Percentiles rank a stretch among this genome's conserved stretches.
phyloP scores from a whole-genome alignment of 2,888 invertebrate genomes.

The Melitaea athalia region DNA sequence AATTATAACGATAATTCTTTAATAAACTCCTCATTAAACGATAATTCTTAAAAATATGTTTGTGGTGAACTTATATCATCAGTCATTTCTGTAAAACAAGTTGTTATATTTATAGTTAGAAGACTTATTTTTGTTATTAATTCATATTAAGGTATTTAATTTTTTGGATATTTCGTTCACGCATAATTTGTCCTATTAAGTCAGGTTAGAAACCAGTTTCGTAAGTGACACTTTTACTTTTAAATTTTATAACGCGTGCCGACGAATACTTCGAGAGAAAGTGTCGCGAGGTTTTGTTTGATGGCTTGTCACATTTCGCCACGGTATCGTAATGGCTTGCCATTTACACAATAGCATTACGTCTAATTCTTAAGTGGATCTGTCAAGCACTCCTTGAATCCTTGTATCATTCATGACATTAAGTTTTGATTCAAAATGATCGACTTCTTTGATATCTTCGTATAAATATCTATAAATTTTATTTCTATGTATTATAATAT shows the following conservation, averaged over 20 bases:
- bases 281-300: constrained; percentile 48
- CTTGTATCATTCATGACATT: constrained; percentile 10
- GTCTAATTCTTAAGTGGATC: constrained; percentile 24
- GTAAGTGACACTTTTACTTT: constrained; percentile 69
- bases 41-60: too few species aligned
- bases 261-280: constrained; percentile 48
- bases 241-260: constrained; percentile 44
- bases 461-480: neutral
- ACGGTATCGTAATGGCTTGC: constrained; percentile 29
- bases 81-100: too few species aligned
- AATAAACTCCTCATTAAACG: too few species aligned
- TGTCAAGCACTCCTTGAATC: constrained; percentile 12
- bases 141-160: too few species aligned
- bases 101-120: too few species aligned
- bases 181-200: constrained; percentile 7
- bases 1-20: too few species aligned
- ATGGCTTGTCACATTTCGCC: constrained; percentile 44
- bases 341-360: constrained; percentile 30
- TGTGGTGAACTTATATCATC: too few species aligned
- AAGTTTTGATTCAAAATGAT: neutral
- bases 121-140: neutral
- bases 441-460: neutral
- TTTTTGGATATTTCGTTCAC: constrained; percentile 29
- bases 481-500: too few species aligned
- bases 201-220: constrained; percentile 49